These are phyloP conservation scores for Clanis bilineata DNA, from an alignment of 2,888 invertebrate genomes.

Conservation along the genomic window DNA sequence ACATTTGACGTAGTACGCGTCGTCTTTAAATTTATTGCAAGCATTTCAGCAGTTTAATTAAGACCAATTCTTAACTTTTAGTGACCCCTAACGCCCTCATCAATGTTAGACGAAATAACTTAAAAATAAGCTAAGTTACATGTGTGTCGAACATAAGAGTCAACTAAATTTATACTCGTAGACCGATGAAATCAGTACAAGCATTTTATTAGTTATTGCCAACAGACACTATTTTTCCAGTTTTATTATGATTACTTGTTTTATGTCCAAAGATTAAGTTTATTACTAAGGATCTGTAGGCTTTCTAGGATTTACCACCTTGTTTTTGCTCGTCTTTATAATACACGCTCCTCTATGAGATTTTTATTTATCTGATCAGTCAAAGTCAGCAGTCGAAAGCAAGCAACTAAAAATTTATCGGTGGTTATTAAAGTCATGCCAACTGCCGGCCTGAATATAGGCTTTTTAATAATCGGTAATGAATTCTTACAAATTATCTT, in stretches of 20 bases:
- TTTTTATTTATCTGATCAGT: no score
- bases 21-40: background rate
- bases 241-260: background rate
- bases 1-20: background rate
- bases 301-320: background rate
- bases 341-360: no score
- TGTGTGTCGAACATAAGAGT: background rate
- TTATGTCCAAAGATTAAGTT: background rate
- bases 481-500: no score
- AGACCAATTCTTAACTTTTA: background rate
- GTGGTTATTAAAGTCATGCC: no score
- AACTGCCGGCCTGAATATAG: no score
- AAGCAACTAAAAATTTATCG: no score
- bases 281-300: background rate
- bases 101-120: background rate
- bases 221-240: background rate
- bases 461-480: no score
- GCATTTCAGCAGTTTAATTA: background rate
- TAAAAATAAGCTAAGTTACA: background rate
- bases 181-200: background rate
- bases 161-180: background rate
- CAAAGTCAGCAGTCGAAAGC: no score
- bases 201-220: background rate
- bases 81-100: background rate
- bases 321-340: background rate